Evolutionary conservation across 1,140 invertebrate species (phyloP), one percentile per base, ranked within the genome.

Genomic region (Heliconius nattereri): DNA sequence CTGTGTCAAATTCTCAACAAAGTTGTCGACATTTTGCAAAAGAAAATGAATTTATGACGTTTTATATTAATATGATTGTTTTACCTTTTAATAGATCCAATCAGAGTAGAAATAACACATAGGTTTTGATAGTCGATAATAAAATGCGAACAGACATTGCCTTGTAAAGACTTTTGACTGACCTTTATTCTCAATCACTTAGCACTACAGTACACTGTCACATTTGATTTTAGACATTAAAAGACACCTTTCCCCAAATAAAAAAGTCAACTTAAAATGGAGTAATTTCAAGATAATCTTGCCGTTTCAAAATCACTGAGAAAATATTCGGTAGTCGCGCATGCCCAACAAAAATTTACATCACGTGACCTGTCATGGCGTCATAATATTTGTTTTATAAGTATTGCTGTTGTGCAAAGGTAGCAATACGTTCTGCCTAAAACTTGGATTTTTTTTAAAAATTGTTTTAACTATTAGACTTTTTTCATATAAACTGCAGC

Each of bases 301-400:
- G 89, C 85, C 87, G 90, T 92, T 93, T 89, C 81, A 91, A 92
- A 92, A 92, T 92, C 87, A 88, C 90, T 87, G 82, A 82, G 87
- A 92, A 92, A 92, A 92, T 87, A 85, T 89, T 90, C 87, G 86
- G 86, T 85, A 85, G 84, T 89, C 90, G 92, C 92, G 92, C 92
- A 94, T 94, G 92, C 88, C 92, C 88, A 87, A 92, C 89, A 90
- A 92, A 94, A 94, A 93, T 93, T 94, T 94, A 94, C 90, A 91
- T 94, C 92, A 94, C 92, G 92, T 94, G 92, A 94, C 88, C 92
- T 93, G 92, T 94, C 92, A 94, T 93, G 92, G 92, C 92, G 92
- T 94, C 92, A 85, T 73, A 73, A 70, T 71, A 72, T 76, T 80
- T 79, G 49, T 73, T 79, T 76, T 81, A 71, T 72, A 70, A 26